phyloP scores from a whole-genome alignment of 2,888 invertebrate genomes.

The Fabriciana adippe region DNA sequence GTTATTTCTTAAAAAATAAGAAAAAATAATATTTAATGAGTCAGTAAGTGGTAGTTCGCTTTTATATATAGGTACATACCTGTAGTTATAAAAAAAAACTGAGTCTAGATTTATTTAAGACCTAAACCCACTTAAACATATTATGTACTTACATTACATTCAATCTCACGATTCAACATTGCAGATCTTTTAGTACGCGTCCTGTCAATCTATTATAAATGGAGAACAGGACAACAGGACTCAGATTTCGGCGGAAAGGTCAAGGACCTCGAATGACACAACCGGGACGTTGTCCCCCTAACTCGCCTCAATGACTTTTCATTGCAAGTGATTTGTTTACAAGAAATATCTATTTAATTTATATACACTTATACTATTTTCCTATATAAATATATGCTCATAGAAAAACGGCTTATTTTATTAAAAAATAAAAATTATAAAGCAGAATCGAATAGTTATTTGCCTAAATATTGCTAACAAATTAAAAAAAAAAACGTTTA shows the following conservation, averaged over 20 bases:
- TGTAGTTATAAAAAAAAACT: no score
- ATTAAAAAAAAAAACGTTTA: no score
- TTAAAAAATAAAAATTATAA: no score
- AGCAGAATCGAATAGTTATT: no score
- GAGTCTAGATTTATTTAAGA: neutral
- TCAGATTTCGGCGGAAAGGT: conserved; percentile 45
- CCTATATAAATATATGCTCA: no score
- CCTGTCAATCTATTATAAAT: conserved; percentile 42
- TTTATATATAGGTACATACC: no score
- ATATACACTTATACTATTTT: no score
- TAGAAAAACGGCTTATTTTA: no score
- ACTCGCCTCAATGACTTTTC: conserved; percentile 37
- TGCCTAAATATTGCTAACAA: no score
- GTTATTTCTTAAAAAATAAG: no score
- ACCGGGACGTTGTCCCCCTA: conserved; percentile 45
- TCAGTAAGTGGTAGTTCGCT: no score
- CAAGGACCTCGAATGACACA: conserved; percentile 46
- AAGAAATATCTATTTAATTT: conserved; percentile 24
- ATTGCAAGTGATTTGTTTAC: conserved; percentile 45
- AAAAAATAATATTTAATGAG: no score
- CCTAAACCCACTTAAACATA: neutral
- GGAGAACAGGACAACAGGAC: conserved; percentile 40
- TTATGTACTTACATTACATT: conserved; percentile 4
- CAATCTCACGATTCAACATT: conserved; percentile 12
- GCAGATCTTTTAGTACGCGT: conserved; percentile 26